Evolutionary conservation across 2,888 invertebrate species (phyloP).

Genomic region (Elgonia sp.): DNA sequence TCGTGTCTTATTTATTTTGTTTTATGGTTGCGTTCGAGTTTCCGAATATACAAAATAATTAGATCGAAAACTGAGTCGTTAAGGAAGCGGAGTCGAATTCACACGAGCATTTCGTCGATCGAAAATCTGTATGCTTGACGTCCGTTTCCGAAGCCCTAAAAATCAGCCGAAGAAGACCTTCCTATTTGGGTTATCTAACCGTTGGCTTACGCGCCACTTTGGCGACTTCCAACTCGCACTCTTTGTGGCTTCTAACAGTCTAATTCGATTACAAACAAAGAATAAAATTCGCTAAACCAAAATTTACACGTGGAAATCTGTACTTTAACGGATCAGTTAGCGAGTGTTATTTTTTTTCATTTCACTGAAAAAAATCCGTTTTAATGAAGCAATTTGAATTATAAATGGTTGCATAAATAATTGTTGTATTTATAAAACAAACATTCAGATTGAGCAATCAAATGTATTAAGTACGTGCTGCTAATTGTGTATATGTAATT

Average conservation of each 20-base stretch:
- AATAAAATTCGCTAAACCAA: constrained; percentile 35
- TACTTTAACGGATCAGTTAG: background rate
- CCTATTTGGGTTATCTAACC: constrained; percentile 74
- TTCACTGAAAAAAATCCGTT: too few relatives aligned
- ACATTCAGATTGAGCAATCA: too few relatives aligned
- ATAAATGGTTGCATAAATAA: too few relatives aligned
- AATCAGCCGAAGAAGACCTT: constrained; percentile 66
- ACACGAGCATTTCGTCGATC: constrained; percentile 11
- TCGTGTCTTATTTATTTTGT: background rate
- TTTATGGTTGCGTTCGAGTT: too few relatives aligned
- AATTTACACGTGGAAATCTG: constrained; percentile 8
- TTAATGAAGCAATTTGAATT: too few relatives aligned
- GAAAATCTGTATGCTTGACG: constrained; percentile 23
- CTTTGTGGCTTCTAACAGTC: constrained; percentile 85
- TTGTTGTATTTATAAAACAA: too few relatives aligned
- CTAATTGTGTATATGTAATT: too few relatives aligned
- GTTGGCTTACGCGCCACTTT: constrained; percentile 80
- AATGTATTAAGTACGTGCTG: too few relatives aligned
- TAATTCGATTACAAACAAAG: constrained; percentile 84
- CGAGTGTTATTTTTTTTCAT: too few relatives aligned
- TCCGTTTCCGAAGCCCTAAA: constrained; percentile 66
- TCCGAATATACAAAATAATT: background rate
- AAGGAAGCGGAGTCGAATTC: background rate
- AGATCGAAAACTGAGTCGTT: background rate
- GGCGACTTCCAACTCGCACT: constrained; percentile 81